Evolutionary conservation across 2,888 invertebrate species (phyloP).

Genomic region (Drosophila buzzatii): DNA sequence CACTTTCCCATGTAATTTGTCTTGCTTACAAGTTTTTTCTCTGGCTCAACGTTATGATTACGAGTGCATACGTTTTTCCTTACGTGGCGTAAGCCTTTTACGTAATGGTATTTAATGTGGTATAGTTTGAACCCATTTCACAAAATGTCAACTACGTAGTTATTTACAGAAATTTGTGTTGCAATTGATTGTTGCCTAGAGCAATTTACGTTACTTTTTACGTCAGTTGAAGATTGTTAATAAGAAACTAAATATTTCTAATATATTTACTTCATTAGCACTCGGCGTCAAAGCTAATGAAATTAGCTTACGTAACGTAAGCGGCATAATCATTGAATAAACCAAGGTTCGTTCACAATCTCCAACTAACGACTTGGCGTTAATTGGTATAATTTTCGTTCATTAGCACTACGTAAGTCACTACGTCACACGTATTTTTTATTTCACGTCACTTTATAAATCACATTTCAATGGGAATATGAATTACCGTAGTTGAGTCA

Average conservation of each 20-base stretch:
- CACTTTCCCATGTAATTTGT: constrained; percentile 48
- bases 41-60: constrained; percentile 1
- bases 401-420: neutral
- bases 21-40: constrained; percentile 11
- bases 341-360: neutral
- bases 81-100: constrained; percentile 13
- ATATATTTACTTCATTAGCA: neutral
- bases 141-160: neutral
- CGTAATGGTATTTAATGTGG: constrained; percentile 1
- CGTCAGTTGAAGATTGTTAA: neutral
- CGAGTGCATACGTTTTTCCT: neutral
- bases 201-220: neutral
- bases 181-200: neutral
- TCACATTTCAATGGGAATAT: constrained; percentile 1
- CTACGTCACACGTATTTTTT: constrained; percentile 1
- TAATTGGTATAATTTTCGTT: neutral
- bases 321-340: neutral
- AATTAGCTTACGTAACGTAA: neutral
- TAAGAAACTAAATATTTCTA: neutral
- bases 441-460: constrained; percentile 6
- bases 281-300: neutral
- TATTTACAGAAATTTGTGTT: neutral
- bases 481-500: constrained; percentile 19
- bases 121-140: neutral
- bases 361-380: neutral